These are phyloP conservation scores for Tylochromis polylepis DNA, from an alignment of 2,113 vertebrate genomes.

Conservation along the genomic window DNA sequence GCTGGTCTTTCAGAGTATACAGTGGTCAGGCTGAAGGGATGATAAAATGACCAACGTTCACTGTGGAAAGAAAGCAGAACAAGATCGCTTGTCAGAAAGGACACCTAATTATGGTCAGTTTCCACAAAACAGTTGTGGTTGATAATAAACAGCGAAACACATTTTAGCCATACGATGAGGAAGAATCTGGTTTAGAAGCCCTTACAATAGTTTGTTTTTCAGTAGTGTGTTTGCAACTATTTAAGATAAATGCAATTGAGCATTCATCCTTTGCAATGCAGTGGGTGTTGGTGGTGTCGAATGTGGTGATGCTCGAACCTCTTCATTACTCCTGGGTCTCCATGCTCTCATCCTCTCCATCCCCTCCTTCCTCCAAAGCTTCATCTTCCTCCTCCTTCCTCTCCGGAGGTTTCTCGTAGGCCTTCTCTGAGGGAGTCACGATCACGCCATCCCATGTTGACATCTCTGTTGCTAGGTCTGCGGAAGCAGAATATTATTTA, in stretches of 20 bases:
- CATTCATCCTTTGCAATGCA: fast-evolving
- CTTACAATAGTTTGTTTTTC: no score
- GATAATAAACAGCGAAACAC: not conserved
- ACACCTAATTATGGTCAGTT: no score
- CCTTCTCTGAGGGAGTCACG: slow-evolving; percentile 94
- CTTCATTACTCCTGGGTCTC: slow-evolving; percentile 89
- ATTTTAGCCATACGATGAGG: not conserved
- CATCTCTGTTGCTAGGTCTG: slow-evolving; percentile 91
- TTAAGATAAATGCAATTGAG: fast-evolving
- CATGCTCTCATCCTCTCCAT: slow-evolving; percentile 89
- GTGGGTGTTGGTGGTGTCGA: not conserved
- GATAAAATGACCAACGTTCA: not conserved
- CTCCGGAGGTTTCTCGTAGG: slow-evolving; percentile 93
- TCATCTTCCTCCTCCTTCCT: slow-evolving; percentile 96
- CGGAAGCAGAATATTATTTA: not conserved
- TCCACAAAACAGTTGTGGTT: no score
- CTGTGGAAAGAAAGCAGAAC: not conserved
- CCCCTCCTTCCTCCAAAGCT: slow-evolving; percentile 85
- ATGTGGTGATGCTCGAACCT: not conserved
- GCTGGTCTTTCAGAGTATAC: not conserved
- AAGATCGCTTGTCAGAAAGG: not conserved
- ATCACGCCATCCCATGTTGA: slow-evolving; percentile 97
- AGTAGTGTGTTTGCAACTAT: not conserved
- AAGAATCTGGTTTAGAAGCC: not conserved
- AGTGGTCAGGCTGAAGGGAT: not conserved